Conservation (phyloP, 2,888 invertebrate genomes). For the Tinea pellionella region DNA sequence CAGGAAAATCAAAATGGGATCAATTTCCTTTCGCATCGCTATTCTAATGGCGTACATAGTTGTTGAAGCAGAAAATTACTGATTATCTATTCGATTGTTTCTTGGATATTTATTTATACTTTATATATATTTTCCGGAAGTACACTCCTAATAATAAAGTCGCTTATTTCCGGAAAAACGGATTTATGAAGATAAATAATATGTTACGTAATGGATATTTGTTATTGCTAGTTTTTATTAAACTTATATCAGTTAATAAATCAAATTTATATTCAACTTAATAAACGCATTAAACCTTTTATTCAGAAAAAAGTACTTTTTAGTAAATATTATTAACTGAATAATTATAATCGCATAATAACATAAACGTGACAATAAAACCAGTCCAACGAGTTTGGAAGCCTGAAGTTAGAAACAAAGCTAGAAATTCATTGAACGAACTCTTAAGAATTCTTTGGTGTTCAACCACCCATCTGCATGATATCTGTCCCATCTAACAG, state of each 20-base stretch:
- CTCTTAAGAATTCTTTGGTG: constrained; percentile 51
- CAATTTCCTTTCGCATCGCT: neutral
- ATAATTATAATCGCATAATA: too few species aligned
- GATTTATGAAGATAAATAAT: too few species aligned
- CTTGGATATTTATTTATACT: neutral
- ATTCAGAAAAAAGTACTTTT: too few species aligned
- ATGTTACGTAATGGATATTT: too few species aligned
- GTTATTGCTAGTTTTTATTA: too few species aligned
- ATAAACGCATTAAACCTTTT: too few species aligned
- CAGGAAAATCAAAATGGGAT: neutral
- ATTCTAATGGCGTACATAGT: neutral
- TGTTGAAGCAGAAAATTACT: constrained; percentile 9
- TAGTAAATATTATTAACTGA: too few species aligned
- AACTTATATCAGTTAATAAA: too few species aligned
- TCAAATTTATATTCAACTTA: too few species aligned
- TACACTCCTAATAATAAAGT: too few species aligned
- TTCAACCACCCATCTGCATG: constrained; percentile 48
- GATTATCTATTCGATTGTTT: constrained; percentile 11
- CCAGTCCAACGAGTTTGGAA: neutral
- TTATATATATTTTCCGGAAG: neutral
- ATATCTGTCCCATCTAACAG: constrained; percentile 58
- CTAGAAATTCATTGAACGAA: constrained; percentile 56
- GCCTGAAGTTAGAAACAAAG: constrained; percentile 57
- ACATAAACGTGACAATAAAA: neutral
- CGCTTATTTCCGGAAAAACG: too few species aligned